These are phyloP conservation scores for Hedychridium roseum DNA, from an alignment of 2,888 invertebrate species.

Conservation along the genomic window DNA sequence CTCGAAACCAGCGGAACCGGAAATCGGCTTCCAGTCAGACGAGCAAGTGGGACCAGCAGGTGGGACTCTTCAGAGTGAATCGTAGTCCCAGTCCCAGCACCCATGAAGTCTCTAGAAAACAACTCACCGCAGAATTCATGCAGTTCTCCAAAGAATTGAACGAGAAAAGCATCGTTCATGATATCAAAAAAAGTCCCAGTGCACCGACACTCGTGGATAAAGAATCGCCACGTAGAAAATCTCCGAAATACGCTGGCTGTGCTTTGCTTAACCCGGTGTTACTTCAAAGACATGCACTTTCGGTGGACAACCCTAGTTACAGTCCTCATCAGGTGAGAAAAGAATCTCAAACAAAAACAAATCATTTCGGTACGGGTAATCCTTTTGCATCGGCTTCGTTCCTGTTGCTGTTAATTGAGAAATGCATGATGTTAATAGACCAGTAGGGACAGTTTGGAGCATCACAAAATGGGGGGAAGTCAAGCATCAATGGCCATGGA, in stretches of 20 bases:
- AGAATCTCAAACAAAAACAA: too few species aligned
- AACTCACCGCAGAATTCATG: constrained; percentile 58
- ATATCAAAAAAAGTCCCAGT: constrained; percentile 68
- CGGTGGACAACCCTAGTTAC: constrained; percentile 78
- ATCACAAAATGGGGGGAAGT: constrained; percentile 68
- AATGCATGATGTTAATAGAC: constrained; percentile 13
- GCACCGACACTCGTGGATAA: constrained; percentile 68
- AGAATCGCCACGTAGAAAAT: constrained; percentile 52
- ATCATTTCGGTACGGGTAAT: constrained; percentile 1
- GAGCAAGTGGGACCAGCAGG: constrained; percentile 72
- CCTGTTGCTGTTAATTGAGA: background rate
- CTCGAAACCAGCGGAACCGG: constrained; percentile 59
- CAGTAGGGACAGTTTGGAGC: constrained; percentile 65
- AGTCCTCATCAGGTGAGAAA: constrained; percentile 54
- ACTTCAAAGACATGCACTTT: constrained; percentile 81
- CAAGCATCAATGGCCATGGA: constrained; percentile 82
- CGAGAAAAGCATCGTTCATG: constrained; percentile 49
- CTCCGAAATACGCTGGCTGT: constrained; percentile 64
- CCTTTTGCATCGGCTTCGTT: background rate
- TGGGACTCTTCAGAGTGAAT: constrained; percentile 70
- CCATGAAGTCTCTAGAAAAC: constrained; percentile 52
- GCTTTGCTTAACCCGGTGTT: constrained; percentile 71
- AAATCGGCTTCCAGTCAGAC: constrained; percentile 66
- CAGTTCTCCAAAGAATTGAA: constrained; percentile 58
- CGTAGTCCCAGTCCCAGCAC: constrained; percentile 66